Evolutionary conservation across 2,888 invertebrate genomes (phyloP), one percentile per base, ranked within the genome.

Genomic region (Marasmarcha lunaedactyla): DNA sequence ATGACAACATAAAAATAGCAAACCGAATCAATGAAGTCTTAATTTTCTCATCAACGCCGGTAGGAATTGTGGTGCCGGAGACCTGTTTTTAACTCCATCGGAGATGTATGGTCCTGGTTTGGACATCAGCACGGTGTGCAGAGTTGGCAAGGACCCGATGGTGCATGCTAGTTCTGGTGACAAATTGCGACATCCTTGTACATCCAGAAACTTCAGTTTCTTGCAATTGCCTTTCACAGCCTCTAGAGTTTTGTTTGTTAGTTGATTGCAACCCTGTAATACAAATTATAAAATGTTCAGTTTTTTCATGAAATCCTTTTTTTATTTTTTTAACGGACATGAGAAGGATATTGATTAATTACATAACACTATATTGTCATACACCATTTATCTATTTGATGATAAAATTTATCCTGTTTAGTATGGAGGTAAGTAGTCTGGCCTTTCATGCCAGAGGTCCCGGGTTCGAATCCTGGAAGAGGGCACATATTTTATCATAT

Each of bases 231-330:
- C 50, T 47, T 64, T 71, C 25, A 89, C 71, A 11, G 84, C 76
- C 42, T 83, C 71, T 20, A 89, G 61, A 11, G 85, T 79, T 42
- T 66, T 77, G 53, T 89, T 86, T 1, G 89, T 88, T 15, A 90
- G 60, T 52, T 85, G 84, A 48, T 85, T 86, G 60, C 89, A 89
- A 42, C 86, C 86, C 86, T 88, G 76, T 13, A 78, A 79, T 40
- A 43, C 7, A 7, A 20, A 20, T 5, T 7, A 20, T 5, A 20
- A 5, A 5, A 20, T 34, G 38, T 26, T 35, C 26, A 39, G 39
- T 11, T 26, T 15, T 33, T 27, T n/a, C 10, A 10, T 30, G n/a
- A 37, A 15, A 4, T 37, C 10, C 20, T 35, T 14, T 3, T 35
- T 35, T 33, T 33, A 13, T 33, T 33, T 33, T 30, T n/a, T n/a